phyloP scores from a whole-genome alignment of 2,888 invertebrate genomes.

The Empis livida region DNA sequence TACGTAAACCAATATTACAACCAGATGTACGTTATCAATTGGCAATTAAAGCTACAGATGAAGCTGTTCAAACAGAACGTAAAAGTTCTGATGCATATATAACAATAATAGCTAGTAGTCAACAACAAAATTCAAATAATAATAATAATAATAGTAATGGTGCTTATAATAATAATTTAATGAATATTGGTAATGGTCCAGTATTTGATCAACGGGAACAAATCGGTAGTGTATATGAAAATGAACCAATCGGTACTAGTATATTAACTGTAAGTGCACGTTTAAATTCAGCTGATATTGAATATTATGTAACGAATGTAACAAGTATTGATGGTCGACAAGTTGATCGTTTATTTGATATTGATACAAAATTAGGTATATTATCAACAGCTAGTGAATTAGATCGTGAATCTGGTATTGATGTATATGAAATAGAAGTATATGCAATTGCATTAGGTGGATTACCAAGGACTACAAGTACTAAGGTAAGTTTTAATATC shows the following conservation, averaged over 20 bases:
- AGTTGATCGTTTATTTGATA: slow-evolving; percentile 81
- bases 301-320: slow-evolving; percentile 84
- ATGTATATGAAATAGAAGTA: slow-evolving; percentile 71
- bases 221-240: slow-evolving; percentile 73
- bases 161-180: slow-evolving; percentile 9
- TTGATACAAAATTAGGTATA: slow-evolving; percentile 79
- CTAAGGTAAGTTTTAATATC: slow-evolving; percentile 56
- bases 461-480: slow-evolving; percentile 59
- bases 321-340: slow-evolving; percentile 50
- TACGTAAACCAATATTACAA: slow-evolving; percentile 45
- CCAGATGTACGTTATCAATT: slow-evolving; percentile 68
- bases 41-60: slow-evolving; percentile 80
- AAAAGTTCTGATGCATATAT: slow-evolving; percentile 78
- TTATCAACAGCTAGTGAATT: slow-evolving; percentile 71
- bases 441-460: slow-evolving; percentile 68
- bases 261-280: slow-evolving; percentile 69
- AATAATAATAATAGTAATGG: neutral
- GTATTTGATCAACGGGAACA: slow-evolving; percentile 51
- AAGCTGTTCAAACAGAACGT: slow-evolving; percentile 78
- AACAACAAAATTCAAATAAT: slow-evolving; percentile 26
- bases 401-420: slow-evolving; percentile 73
- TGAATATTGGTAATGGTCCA: slow-evolving; percentile 34
- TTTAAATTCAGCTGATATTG: slow-evolving; percentile 52
- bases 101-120: slow-evolving; percentile 60
- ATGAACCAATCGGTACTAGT: slow-evolving; percentile 75